Percentiles rank a stretch among this genome's conserved stretches.
phyloP scores from a whole-genome alignment of 2,888 invertebrate species.

The Athalia cordata region DNA sequence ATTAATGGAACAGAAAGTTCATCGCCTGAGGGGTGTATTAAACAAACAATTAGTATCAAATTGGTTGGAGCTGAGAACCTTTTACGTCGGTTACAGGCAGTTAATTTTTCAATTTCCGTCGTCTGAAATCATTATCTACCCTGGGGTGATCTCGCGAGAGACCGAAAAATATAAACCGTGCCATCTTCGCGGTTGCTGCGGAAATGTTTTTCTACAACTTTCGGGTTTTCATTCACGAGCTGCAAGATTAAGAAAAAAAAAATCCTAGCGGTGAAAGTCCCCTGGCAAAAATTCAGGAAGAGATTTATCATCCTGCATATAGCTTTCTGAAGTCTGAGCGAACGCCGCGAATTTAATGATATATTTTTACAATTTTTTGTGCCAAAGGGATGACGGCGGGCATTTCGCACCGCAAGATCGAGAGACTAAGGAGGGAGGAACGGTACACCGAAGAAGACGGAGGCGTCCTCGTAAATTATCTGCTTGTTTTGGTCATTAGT shows the following conservation, averaged over 20 bases:
- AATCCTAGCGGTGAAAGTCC: too few species aligned
- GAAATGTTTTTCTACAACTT: too few species aligned
- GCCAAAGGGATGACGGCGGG: not conserved
- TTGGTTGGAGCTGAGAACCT: not conserved
- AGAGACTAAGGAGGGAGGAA: not conserved
- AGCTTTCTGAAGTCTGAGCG: not conserved
- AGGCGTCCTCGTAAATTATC: constrained; percentile 1
- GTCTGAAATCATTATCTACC: not conserved
- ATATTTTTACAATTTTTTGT: constrained; percentile 21
- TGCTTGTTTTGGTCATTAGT: constrained; percentile 10
- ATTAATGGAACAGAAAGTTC: constrained; percentile 37
- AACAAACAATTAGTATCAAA: constrained; percentile 32
- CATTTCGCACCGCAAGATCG: not conserved
- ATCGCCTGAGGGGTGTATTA: not conserved
- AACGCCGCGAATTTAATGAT: not conserved
- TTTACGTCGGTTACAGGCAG: constrained; percentile 1
- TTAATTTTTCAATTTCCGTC: constrained; percentile 15
- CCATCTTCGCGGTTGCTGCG: not conserved
- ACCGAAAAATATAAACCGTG: too few species aligned
- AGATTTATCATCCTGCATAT: not conserved
- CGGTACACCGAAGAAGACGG: not conserved
- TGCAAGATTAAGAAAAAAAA: too few species aligned
- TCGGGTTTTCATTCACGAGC: too few species aligned
- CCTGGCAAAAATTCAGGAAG: not conserved
- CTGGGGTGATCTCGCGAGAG: not conserved